Percentiles rank a stretch among this genome's conserved stretches.
These are phyloP conservation scores for Proteles cristata DNA, from an alignment of 2,113 vertebrate species.

Conservation along the genomic window DNA sequence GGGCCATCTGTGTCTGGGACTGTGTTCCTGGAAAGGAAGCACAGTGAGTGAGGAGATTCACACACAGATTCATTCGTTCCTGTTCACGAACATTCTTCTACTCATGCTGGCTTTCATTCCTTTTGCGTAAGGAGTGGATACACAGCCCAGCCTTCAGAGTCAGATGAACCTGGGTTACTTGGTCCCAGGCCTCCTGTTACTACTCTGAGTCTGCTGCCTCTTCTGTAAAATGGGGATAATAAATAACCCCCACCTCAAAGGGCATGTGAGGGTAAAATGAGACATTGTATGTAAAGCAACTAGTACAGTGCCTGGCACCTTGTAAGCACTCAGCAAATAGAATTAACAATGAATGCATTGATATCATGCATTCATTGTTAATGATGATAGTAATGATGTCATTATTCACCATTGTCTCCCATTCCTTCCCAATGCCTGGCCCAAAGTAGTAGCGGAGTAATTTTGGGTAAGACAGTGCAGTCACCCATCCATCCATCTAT, in stretches of 20 bases:
- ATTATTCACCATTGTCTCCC: neutral
- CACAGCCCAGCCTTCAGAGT: neutral
- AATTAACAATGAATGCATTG: neutral
- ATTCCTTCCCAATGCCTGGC: neutral
- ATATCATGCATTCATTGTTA: neutral
- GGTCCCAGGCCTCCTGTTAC: neutral
- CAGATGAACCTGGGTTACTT: neutral
- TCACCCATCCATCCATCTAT: neutral
- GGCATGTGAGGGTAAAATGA: neutral
- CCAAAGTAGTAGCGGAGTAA: neutral
- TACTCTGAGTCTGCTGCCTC: neutral
- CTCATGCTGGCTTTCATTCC: neutral
- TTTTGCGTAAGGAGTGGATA: neutral
- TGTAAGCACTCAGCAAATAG: neutral
- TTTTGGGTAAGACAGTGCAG: neutral
- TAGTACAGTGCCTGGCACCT: neutral
- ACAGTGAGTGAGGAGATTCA: neutral
- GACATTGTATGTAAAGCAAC: neutral
- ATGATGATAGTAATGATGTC: too few relatives aligned
- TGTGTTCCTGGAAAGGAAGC: slow-evolving; percentile 84
- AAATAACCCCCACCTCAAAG: neutral
- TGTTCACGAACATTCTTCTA: neutral
- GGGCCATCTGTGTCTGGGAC: slow-evolving; percentile 90
- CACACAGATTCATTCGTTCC: neutral
- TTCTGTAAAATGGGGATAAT: neutral